These are phyloP conservation scores for Drosophila rellima DNA, from an alignment of 2,888 invertebrate species.

Conservation along the genomic window DNA sequence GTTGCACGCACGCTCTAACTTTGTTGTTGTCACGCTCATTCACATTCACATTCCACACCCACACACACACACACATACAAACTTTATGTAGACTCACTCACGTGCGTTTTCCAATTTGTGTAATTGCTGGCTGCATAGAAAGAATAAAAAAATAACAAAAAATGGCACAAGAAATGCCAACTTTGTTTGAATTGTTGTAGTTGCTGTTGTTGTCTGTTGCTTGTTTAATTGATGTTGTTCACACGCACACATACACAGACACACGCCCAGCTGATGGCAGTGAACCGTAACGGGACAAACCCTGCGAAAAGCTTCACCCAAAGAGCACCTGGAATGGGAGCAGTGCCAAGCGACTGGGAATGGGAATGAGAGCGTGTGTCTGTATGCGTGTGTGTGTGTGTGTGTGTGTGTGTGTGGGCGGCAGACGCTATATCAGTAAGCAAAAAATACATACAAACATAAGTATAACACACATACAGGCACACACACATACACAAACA, in stretches of 20 bases:
- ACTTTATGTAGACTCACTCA: constrained; percentile 31
- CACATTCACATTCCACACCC: constrained; percentile 29
- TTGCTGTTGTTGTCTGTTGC: constrained; percentile 29
- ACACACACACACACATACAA: constrained; percentile 4
- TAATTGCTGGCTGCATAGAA: constrained; percentile 59
- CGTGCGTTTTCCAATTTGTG: constrained; percentile 72
- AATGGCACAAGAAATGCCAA: constrained; percentile 49
- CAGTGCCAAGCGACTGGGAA: constrained; percentile 42
- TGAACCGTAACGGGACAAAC: constrained; percentile 77
- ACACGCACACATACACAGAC: constrained; percentile 55
- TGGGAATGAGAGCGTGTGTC: constrained; percentile 26
- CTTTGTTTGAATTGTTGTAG: constrained; percentile 52
- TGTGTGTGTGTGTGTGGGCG: constrained; percentile 43
- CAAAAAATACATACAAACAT: constrained; percentile 26
- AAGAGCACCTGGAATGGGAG: constrained; percentile 57
- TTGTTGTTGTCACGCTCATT: constrained; percentile 44
- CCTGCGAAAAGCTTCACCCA: constrained; percentile 62
- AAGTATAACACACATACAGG: constrained; percentile 10
- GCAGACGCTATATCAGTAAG: constrained; percentile 31
- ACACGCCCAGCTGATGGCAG: constrained; percentile 66
- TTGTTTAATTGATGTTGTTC: constrained; percentile 69
- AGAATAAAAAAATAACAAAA: constrained; percentile 8
- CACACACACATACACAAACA: constrained; percentile 28
- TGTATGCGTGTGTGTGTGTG: constrained; percentile 29
- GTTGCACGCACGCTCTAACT: constrained; percentile 55